Conservation (phyloP, 2,113 vertebrate genomes). For the Rattus rattus region DNA sequence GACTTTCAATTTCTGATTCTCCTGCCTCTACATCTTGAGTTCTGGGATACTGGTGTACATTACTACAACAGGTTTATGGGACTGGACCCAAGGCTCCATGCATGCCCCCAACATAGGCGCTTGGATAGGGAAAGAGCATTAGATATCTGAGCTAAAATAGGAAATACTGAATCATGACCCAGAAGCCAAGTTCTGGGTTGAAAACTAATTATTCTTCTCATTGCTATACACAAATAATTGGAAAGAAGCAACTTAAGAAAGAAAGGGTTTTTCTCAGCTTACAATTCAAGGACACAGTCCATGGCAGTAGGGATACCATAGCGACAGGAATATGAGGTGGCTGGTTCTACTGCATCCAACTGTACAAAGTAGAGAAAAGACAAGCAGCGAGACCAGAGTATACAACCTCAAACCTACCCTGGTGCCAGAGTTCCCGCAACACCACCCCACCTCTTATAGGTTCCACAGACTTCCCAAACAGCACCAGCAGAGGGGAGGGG, state of each 20-base stretch:
- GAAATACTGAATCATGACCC: neutral
- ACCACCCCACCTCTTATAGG: neutral
- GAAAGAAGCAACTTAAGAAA: neutral
- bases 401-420: neutral
- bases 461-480: neutral
- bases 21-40: neutral
- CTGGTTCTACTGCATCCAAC: neutral
- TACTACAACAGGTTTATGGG: neutral
- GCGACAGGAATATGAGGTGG: too few relatives aligned
- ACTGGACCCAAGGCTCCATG: neutral
- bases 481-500: neutral
- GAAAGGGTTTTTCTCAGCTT: too few relatives aligned
- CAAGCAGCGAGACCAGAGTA: neutral
- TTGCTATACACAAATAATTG: neutral
- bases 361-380: neutral
- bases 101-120: neutral
- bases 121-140: neutral
- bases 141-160: neutral
- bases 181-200: neutral
- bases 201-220: neutral
- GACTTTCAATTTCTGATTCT: neutral
- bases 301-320: neutral
- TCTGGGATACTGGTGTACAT: too few relatives aligned
- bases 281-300: neutral
- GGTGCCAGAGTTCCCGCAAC: too few relatives aligned